Conservation (phyloP, 2,888 invertebrate species). For the Xestoiulus laeticollis region DNA sequence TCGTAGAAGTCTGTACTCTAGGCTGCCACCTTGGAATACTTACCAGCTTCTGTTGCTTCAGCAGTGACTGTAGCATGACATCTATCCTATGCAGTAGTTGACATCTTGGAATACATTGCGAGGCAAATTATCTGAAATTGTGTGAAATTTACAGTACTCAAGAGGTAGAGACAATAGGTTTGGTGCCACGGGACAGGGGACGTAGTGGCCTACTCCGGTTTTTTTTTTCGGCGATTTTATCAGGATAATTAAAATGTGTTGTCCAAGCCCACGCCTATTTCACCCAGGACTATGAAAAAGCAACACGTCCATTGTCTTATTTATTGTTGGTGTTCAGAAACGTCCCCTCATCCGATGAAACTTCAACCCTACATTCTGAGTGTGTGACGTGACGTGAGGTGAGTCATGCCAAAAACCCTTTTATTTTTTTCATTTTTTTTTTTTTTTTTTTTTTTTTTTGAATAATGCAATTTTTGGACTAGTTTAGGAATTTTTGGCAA, state of each 20-base stretch:
- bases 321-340: not conserved
- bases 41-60: not conserved
- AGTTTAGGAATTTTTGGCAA: not conserved
- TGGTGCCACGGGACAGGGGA: not conserved
- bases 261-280: constrained; percentile 20
- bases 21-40: too few species aligned
- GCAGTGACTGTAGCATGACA: not conserved
- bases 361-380: not conserved
- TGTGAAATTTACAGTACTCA: not conserved
- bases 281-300: not conserved
- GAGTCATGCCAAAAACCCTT: not conserved
- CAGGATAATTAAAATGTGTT: constrained; percentile 20
- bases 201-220: constrained; percentile 20
- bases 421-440: not conserved
- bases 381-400: not conserved
- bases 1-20: too few species aligned
- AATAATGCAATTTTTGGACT: constrained; percentile 20
- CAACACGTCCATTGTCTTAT: not conserved
- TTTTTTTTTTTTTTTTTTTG: not conserved
- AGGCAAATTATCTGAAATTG: not conserved
- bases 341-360: not conserved
- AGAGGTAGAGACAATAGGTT: not conserved
- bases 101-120: not conserved
- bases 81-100: too few species aligned
- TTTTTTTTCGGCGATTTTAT: not conserved